Evolutionary conservation across 2,113 vertebrate species (phyloP), one percentile per base, ranked within the genome.

Genomic region (Sigmodon hispidus): DNA sequence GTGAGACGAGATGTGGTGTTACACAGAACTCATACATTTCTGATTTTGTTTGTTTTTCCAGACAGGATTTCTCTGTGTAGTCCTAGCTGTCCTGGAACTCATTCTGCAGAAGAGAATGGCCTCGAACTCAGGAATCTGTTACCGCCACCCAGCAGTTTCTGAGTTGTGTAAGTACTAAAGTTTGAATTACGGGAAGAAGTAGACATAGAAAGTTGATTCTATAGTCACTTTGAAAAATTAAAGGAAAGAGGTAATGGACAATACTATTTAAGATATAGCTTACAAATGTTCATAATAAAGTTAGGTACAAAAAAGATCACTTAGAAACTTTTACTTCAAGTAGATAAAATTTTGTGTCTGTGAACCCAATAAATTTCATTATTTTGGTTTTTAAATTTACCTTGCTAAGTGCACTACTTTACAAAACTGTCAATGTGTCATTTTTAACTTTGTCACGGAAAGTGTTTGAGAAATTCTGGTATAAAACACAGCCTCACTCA

Each of bases 381-480:
- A 16, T 5, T 90, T 89, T 80, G 1, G 36, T 94, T 89, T 86
- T 80, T 85, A 34, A 93, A 69, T 2, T 89, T 87, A 79, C n/a
- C 92, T 96, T 87, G 45, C 57, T 22, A 75, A 80, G 61, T 91
- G 48, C 77, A 22, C 52, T 93, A 72, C 61, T 88, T 81, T 91
- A 70, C 79, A 55, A 65, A 79, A 72, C 48, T 50, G 40, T 52
- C 73, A 6, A 75, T 61, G 36, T 94, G 34, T 75, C 26, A 85
- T 70, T 90, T 80, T 80, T 94, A 95, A 29, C 22, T 87, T 84
- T 59, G 22, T 67, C 93, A 76, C 2, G 85, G 55, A 48, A 1
- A 84, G 9, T 55, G 48, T 50, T 34, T 67, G 73, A 96, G 43
- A 77, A 86, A n/a, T 31, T 63, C 1, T 77, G 48, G 21, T 55